Percentiles rank a stretch among this genome's conserved stretches.
phyloP scores from a whole-genome alignment of 1,140 invertebrate species.

The Matsumurasca onukii region DNA sequence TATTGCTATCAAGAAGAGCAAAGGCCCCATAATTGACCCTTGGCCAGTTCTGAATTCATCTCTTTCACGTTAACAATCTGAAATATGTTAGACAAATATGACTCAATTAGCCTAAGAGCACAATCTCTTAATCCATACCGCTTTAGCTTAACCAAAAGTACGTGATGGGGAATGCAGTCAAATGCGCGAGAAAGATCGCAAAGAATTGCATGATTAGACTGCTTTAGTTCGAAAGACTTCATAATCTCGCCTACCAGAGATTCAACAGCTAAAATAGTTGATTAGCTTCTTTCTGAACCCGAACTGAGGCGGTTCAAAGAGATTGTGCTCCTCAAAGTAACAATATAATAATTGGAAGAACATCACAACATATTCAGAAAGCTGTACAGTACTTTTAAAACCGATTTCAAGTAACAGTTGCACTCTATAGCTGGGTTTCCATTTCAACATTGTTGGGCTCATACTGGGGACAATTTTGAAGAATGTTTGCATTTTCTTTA shows the following conservation, averaged over 20 bases:
- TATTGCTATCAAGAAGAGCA: too few relatives aligned
- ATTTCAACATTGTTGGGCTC: too few relatives aligned
- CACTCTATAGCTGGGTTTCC: too few relatives aligned
- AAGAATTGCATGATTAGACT: neutral
- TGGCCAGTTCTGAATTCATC: too few relatives aligned
- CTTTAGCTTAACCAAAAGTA: neutral
- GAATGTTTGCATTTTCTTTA: too few relatives aligned
- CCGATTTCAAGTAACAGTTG: too few relatives aligned
- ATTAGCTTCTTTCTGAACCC: neutral
- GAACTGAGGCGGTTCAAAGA: neutral
- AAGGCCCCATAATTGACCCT: too few relatives aligned
- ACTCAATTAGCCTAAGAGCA: neutral
- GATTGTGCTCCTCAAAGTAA: too few relatives aligned
- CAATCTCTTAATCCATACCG: neutral
- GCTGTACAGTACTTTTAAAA: too few relatives aligned
- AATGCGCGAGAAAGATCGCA: conserved; percentile 4
- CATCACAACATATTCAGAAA: too few relatives aligned
- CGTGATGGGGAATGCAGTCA: neutral
- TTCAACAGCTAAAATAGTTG: neutral
- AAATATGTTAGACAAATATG: neutral
- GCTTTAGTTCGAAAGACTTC: neutral
- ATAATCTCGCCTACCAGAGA: neutral
- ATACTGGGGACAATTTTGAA: too few relatives aligned
- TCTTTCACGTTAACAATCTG: conserved; percentile 6
- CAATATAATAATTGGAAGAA: neutral